Conservation (phyloP, 2,113 vertebrate species). For the Chionodraco myersi region DNA sequence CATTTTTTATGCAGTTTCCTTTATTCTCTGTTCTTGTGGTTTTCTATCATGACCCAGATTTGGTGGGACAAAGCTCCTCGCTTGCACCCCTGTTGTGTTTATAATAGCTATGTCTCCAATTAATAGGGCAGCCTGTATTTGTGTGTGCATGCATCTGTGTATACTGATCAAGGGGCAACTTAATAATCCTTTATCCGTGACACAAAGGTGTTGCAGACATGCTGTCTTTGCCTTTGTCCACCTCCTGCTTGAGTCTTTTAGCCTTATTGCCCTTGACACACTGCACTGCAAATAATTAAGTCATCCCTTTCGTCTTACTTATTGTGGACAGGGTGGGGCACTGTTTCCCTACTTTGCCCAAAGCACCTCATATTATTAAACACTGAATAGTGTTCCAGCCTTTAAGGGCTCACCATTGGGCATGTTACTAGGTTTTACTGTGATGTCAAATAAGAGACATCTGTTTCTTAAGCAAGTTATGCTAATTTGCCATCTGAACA, state of each 20-base stretch:
- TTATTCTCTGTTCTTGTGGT: constrained; percentile 60
- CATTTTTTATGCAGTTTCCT: constrained; percentile 49
- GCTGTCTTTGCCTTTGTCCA: constrained; percentile 53
- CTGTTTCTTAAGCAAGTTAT: constrained; percentile 54
- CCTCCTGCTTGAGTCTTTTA: constrained; percentile 60
- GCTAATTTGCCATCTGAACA: constrained; percentile 38
- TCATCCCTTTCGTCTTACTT: constrained; percentile 15
- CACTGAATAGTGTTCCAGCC: constrained; percentile 4
- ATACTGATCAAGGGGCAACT: constrained; percentile 43
- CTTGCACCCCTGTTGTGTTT: constrained; percentile 54
- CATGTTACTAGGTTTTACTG: constrained; percentile 34
- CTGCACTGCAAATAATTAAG: constrained; percentile 21
- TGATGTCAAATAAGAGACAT: constrained; percentile 45
- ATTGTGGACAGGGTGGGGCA: constrained; percentile 62
- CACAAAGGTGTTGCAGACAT: constrained; percentile 62
- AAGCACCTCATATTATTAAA: neutral
- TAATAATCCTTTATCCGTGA: constrained; percentile 59
- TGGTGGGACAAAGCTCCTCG: constrained; percentile 41
- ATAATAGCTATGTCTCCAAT: constrained; percentile 58
- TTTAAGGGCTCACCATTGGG: neutral
- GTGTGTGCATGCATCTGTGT: constrained; percentile 49
- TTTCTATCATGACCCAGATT: constrained; percentile 75
- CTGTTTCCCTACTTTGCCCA: constrained; percentile 58
- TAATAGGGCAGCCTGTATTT: constrained; percentile 51
- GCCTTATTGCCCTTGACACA: constrained; percentile 63